A percentile compares a stretch with the other conserved stretches of the same genome.
Evolutionary conservation across 2,888 invertebrate species (phyloP).

Genomic region (Eumacrocentrus americanus): DNA sequence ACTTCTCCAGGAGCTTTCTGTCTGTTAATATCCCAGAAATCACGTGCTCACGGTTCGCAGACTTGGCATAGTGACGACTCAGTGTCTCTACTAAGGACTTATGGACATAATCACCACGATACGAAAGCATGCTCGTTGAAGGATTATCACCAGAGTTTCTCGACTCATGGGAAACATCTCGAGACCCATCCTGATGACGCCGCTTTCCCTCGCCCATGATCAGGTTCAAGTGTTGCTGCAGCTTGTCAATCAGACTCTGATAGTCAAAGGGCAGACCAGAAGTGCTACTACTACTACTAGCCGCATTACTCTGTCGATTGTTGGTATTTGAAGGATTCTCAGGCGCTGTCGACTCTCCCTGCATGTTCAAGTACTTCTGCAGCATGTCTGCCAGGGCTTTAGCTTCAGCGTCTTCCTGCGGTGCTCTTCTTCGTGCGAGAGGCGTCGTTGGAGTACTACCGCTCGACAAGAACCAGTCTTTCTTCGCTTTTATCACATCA

Average conservation of each 20-base stretch:
- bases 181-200: constrained; percentile 9
- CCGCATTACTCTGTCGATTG: not conserved
- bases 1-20: constrained; percentile 73
- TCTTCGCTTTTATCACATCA: constrained; percentile 72
- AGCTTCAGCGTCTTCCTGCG: constrained; percentile 63
- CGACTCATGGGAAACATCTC: constrained; percentile 21
- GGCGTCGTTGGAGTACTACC: constrained; percentile 55
- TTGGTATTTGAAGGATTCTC: constrained; percentile 11
- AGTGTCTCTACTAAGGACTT: constrained; percentile 72
- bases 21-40: constrained; percentile 77
- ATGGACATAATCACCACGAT: constrained; percentile 65
- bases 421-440: constrained; percentile 39
- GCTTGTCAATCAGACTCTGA: constrained; percentile 70
- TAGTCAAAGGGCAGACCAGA: constrained; percentile 63
- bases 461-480: constrained; percentile 68
- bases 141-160: constrained; percentile 40
- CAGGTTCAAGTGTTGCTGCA: constrained; percentile 67
- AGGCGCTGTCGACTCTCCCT: constrained; percentile 42
- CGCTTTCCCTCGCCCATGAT: constrained; percentile 53
- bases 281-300: not conserved
- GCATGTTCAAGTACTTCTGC: constrained; percentile 71
- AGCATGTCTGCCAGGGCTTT: constrained; percentile 70
- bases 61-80: constrained; percentile 71
- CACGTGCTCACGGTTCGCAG: constrained; percentile 71
- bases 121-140: constrained; percentile 55